These are phyloP conservation scores for Carduelis carduelis DNA, from an alignment of 2,797 vertebrate genomes.

Conservation along the genomic window DNA sequence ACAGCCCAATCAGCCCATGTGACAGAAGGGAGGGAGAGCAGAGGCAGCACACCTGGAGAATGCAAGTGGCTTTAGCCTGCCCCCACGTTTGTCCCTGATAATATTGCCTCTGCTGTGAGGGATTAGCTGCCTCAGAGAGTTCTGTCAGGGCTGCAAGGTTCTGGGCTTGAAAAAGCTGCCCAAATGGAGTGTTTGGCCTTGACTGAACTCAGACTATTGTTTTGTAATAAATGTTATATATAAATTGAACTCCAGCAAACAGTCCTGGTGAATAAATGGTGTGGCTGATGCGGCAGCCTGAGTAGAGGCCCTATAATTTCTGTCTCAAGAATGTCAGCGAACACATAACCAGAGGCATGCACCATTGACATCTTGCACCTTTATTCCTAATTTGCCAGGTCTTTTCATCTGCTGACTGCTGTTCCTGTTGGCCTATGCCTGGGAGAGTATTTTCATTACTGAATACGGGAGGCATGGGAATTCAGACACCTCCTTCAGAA, in stretches of 20 bases:
- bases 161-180: not conserved
- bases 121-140: not conserved
- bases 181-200: not conserved
- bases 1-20: accelerated
- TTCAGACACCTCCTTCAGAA: conserved; percentile 10
- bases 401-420: not conserved
- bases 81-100: not conserved
- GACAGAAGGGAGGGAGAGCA: not conserved
- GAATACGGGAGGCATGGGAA: not conserved
- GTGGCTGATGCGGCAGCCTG: not conserved
- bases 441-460: not conserved
- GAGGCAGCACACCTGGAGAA: not conserved
- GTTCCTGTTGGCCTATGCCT: not conserved
- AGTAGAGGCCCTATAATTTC: not conserved
- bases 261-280: not conserved
- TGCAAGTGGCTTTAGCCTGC: not conserved
- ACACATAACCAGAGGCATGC: not conserved
- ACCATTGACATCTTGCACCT: not conserved
- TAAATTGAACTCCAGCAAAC: not conserved
- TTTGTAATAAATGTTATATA: conserved; percentile 9
- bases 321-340: not conserved
- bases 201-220: not conserved
- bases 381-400: not conserved
- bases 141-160: not conserved
- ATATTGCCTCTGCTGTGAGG: not conserved